A percentile compares a stretch with the other conserved stretches of the same genome.
Conservation (phyloP, 2,797 vertebrate genomes). For the Lepus townsendii region DNA sequence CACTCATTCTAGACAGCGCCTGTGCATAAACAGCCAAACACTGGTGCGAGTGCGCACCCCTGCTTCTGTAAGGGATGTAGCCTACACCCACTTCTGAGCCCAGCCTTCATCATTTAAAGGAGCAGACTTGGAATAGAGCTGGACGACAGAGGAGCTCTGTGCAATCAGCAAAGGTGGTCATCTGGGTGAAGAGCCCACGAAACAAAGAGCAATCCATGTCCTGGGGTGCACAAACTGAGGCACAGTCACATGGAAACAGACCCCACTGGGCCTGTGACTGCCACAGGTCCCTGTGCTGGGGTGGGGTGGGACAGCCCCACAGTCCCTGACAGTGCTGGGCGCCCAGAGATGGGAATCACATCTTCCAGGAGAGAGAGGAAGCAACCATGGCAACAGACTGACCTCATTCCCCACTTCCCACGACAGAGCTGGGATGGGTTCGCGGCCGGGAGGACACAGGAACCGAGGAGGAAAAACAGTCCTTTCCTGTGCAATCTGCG, state of each 20-base stretch:
- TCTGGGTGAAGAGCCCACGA: neutral
- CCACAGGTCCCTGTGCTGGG: neutral
- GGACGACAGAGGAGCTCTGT: neutral
- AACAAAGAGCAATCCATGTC: neutral
- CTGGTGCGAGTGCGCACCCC: neutral
- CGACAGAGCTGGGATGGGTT: neutral
- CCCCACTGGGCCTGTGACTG: neutral
- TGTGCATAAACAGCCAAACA: neutral
- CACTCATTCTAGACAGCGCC: neutral
- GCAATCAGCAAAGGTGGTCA: no score
- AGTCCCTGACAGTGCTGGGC: no score
- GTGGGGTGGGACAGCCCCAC: no score
- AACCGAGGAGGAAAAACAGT: constrained; percentile 61
- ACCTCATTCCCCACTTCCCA: constrained; percentile 49
- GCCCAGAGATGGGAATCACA: neutral
- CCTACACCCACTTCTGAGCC: neutral
- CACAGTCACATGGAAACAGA: no score
- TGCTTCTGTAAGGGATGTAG: neutral
- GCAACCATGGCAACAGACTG: neutral
- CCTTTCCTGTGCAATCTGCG: constrained; percentile 69
- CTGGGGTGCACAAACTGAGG: neutral
- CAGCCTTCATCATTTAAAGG: constrained; percentile 1
- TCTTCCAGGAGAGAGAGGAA: constrained; percentile 37
- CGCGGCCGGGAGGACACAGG: constrained; percentile 31
- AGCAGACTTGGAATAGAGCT: neutral